phyloP scores from a whole-genome alignment of 2,797 vertebrate genomes.

The Balearica regulorum region DNA sequence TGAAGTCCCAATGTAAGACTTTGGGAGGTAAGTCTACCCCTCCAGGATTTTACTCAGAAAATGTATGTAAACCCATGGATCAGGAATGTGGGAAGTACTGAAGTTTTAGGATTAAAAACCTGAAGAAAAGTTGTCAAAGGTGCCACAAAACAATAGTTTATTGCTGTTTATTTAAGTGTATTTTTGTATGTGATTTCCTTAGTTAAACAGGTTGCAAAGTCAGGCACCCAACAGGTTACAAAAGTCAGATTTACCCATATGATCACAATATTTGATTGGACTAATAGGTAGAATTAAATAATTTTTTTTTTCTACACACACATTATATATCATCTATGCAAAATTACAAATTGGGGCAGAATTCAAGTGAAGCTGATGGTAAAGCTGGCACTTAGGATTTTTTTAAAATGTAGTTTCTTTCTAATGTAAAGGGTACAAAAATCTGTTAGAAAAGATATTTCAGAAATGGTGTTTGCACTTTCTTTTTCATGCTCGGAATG shows the following conservation, averaged over 20 bases:
- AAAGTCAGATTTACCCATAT: background rate
- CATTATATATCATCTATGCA: background rate
- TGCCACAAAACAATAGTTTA: background rate
- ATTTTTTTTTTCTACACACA: background rate
- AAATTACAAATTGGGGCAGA: background rate
- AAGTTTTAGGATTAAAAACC: background rate
- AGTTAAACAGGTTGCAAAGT: background rate
- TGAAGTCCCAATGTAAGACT: background rate
- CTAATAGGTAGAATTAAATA: accelerated
- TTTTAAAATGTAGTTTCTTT: background rate
- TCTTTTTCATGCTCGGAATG: background rate
- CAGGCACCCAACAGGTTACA: background rate
- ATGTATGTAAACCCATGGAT: background rate
- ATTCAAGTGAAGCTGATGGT: background rate
- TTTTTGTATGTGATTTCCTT: background rate
- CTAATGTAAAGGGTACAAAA: background rate
- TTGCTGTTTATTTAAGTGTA: background rate
- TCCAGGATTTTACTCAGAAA: background rate
- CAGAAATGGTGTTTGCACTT: background rate
- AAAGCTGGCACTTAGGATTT: background rate
- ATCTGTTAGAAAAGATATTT: background rate
- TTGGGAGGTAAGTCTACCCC: background rate
- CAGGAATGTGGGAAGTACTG: background rate
- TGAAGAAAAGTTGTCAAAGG: background rate
- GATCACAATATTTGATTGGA: background rate